Base-by-base conservation (phyloP, 2,113 vertebrate species). In the Lutjanus erythropterus region DNA sequence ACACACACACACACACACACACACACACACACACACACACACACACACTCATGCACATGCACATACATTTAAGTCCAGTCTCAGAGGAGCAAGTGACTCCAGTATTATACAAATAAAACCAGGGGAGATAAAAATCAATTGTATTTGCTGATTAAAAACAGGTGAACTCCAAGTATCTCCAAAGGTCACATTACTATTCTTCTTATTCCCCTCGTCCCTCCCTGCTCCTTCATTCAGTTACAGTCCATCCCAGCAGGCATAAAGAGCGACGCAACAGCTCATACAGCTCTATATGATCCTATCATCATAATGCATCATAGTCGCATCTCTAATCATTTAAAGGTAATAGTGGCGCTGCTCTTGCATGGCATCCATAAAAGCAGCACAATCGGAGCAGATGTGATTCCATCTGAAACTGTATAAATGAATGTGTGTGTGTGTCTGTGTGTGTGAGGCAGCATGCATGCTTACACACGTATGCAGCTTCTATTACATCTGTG, bases 91-190 rank as follows among this genome's bases (percentile, higher is more conserved):
- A 42, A 86, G 86, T 70, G 88, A 91, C 91, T 92, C 81, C 91
- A 88, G 89, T 84, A 71, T 81, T 86, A 89, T 90, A 90, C 92
- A 92, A 93, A 92, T 93, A 93, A 91, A 93, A 91, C 89, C 79
- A 61, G 90, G 84, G 83, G 70, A 91, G 86, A 91, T 93, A 89
- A 89, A 94, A 94, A 92, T 93, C 93, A 93, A 94, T 94, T 89
- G 91, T 92, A 92, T 92, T 90, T 92, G 92, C 91, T 94, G 93
- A 94, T 94, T 94, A 94, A 92, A 94, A 93, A 92, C 90, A 91
- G 92, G 88, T 90, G 92, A 94, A 93, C 88, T 92, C 91, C 67
- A 92, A 92, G 89, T 90, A 91, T 91, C 91, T 93, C 86, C 79
- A 91, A 91, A 94, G 93, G 93, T 94, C 90, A 91, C 93, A 92